Percentiles rank a stretch among this genome's conserved stretches.
Evolutionary conservation across 2,113 vertebrate genomes (phyloP).

Genomic region (Eulacestoma nigropectus): DNA sequence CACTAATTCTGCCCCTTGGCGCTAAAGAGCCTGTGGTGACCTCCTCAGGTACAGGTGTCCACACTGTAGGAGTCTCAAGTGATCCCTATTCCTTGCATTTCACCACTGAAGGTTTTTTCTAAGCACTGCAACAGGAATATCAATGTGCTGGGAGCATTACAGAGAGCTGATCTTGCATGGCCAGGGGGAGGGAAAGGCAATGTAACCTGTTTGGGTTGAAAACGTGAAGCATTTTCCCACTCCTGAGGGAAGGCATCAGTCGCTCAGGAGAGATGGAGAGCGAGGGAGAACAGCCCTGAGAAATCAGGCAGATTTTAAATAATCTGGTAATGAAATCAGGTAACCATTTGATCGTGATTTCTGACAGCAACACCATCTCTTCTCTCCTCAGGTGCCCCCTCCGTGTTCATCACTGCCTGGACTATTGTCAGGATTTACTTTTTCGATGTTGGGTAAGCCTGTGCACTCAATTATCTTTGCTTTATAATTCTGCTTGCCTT

Average conservation of each 20-base stretch:
- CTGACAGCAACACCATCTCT: neutral
- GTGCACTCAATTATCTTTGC: neutral
- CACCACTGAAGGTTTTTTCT: neutral
- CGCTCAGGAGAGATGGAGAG: neutral
- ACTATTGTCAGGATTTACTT: constrained; percentile 80
- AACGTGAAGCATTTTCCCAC: neutral
- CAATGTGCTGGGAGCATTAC: neutral
- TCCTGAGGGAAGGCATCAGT: neutral
- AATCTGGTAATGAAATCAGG: neutral
- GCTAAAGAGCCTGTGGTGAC: neutral
- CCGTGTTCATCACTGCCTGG: constrained; percentile 87
- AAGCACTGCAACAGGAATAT: neutral
- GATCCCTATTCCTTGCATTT: neutral
- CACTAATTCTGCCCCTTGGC: neutral
- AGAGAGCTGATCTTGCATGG: neutral
- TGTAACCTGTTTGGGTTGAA: neutral
- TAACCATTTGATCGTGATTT: neutral
- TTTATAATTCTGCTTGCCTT: neutral
- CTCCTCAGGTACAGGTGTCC: neutral
- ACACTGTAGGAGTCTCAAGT: neutral
- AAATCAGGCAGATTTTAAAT: neutral
- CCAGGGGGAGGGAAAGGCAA: neutral
- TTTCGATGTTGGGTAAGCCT: constrained; percentile 82
- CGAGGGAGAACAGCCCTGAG: neutral
- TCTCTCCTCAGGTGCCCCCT: constrained; percentile 80